Evolutionary conservation across 2,113 vertebrate genomes (phyloP).

Genomic region (Grammomys dolichurus): DNA sequence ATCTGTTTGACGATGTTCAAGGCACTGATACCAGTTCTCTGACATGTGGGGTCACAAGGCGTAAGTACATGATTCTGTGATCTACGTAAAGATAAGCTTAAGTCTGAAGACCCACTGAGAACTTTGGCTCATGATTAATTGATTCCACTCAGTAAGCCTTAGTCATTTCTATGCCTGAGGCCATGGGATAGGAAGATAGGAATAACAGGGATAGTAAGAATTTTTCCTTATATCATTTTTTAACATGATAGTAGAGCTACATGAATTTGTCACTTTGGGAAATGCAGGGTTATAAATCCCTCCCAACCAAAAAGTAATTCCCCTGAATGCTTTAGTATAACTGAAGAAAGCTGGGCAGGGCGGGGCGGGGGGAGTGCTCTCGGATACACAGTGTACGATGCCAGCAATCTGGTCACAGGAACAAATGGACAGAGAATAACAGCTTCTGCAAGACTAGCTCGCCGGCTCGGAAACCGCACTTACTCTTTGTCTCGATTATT

Average conservation of each 20-base stretch:
- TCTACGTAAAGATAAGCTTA: slow-evolving; percentile 38
- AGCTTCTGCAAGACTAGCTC: slow-evolving; percentile 63
- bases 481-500: slow-evolving; percentile 78
- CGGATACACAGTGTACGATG: neutral
- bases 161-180: neutral
- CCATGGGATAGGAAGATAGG: neutral
- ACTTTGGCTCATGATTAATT: slow-evolving; percentile 42
- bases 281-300: slow-evolving; percentile 61
- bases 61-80: neutral
- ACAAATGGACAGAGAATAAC: slow-evolving; percentile 78
- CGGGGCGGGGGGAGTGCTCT: neutral
- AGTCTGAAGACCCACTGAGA: neutral
- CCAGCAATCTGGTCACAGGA: slow-evolving; percentile 66
- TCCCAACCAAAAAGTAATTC: neutral
- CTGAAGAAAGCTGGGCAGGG: slow-evolving; percentile 22
- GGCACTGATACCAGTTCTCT: neutral
- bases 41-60: neutral
- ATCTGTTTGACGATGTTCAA: neutral
- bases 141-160: neutral
- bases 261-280: slow-evolving; percentile 75
- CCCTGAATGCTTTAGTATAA: slow-evolving; percentile 56
- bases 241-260: neutral
- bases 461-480: slow-evolving; percentile 77
- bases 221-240: slow-evolving; percentile 24
- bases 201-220: rapidly evolving